Base-by-base conservation (phyloP, 2,113 vertebrate species). In the Indicator indicator region DNA sequence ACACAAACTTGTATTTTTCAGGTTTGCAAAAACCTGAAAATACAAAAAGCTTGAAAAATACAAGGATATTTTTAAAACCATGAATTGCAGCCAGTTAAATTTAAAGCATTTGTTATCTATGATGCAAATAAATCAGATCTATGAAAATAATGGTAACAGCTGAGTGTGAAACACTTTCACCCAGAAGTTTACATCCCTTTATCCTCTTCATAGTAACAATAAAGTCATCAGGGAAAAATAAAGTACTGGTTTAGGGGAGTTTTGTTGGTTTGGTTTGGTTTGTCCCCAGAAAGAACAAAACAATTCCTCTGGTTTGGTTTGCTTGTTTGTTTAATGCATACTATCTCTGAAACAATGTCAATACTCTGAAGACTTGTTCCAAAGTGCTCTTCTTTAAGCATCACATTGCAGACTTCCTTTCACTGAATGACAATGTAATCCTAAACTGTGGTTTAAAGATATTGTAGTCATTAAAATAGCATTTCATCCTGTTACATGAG, bases 1-100 rank as follows among this genome's bases (percentile, higher is more conserved):
- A 76, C 59, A 83, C 50, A 50, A 89, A 86, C 33, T 59, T 92
- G 20, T 75, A 83, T 94, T 94, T 95, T 33, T 79, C 56, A 44
- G 9, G 3, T 71, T 46, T 88, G 79, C 24, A 76, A 80, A 87
- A 76, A 24, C 16, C 19, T 86, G 55, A 59, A 86, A 73, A 75
- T 36, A 76, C 7, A 74, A 75, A 85, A 82, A 18, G 16, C 4
- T 38, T 85, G 56, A 87, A 94, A 92, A 40, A 44, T 16, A 59
- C 26, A 85, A 88, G 36, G 48, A 18, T 26, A 0, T 81, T 13
- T 89, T 59, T 74, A 11, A 70, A 89, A 40, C 48, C 3, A 33
- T 46, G 7, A 76, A 69, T 38, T 33, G 5, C 26, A 81, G 42
- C 16, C 40, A 32, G 71, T 48, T 85, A 18, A 83, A 60, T 72